Conservation (phyloP, 2,113 vertebrate genomes). For the Odocoileus virginianus region DNA sequence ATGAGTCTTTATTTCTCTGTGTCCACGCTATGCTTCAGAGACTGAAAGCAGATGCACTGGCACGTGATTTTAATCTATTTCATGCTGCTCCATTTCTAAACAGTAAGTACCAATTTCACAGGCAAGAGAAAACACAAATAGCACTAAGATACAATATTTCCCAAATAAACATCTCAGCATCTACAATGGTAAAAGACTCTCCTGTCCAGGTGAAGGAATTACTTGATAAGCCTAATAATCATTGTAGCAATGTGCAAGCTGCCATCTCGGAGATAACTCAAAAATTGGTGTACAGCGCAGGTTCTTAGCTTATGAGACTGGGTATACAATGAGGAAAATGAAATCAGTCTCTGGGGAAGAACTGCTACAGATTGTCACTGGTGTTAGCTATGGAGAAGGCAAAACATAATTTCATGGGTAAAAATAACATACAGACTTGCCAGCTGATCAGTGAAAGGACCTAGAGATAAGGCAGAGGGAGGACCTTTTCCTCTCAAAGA, state of each 20-base stretch:
- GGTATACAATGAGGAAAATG: conserved; percentile 69
- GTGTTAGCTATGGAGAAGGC: conserved; percentile 59
- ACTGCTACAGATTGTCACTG: conserved; percentile 69
- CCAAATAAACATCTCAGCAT: conserved; percentile 37
- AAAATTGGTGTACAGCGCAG: conserved; percentile 53
- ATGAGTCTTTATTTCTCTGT: conserved; percentile 5
- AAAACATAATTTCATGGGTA: conserved; percentile 64
- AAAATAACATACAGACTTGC: conserved; percentile 80
- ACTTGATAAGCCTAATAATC: conserved; percentile 61
- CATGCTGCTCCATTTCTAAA: conserved; percentile 68
- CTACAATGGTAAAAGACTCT: conserved; percentile 57
- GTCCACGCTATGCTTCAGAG: conserved; percentile 13
- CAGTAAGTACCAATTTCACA: conserved; percentile 58
- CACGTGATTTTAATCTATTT: conserved; percentile 65
- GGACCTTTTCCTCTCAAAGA: not conserved
- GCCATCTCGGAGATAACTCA: conserved; percentile 70
- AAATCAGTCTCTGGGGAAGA: conserved; percentile 73
- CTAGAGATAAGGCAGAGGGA: conserved; percentile 54
- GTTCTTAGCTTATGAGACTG: conserved; percentile 50
- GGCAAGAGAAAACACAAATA: conserved; percentile 20
- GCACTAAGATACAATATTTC: not conserved
- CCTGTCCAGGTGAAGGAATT: conserved; percentile 70
- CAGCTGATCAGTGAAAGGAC: conserved; percentile 74
- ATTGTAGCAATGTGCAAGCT: conserved; percentile 49
- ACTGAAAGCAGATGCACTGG: conserved; percentile 47